Percentiles rank a stretch among this genome's conserved stretches.
Conservation (phyloP, 2,888 invertebrate genomes). For the Folsomia manolachei region DNA sequence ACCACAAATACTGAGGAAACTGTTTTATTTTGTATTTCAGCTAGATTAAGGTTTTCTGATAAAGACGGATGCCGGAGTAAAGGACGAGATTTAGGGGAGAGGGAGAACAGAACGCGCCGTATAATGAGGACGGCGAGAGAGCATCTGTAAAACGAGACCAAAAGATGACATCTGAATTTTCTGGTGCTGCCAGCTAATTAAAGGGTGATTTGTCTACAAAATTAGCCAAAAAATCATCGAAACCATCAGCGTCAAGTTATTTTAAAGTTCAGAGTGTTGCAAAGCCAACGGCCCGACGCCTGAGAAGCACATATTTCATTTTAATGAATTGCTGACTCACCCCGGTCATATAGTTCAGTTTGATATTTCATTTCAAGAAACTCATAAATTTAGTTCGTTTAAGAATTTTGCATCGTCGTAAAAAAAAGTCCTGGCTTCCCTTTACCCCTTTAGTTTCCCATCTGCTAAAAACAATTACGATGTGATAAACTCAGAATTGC, state of each 20-base stretch:
- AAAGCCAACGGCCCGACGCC: neutral
- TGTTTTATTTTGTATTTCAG: too few species aligned
- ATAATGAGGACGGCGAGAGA: neutral
- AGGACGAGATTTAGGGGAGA: too few species aligned
- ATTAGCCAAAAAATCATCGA: slow-evolving; percentile 40
- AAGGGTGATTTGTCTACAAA: slow-evolving; percentile 47
- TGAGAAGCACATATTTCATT: slow-evolving; percentile 17
- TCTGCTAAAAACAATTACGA: neutral
- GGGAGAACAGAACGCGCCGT: neutral
- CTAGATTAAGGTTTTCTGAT: neutral
- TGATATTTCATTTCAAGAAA: too few species aligned
- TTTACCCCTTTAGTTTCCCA: neutral
- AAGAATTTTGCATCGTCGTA: too few species aligned
- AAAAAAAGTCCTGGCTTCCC: too few species aligned
- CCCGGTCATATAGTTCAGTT: too few species aligned
- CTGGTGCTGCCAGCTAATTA: slow-evolving; percentile 37
- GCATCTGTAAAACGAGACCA: slow-evolving; percentile 30
- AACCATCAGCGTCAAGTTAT: slow-evolving; percentile 25
- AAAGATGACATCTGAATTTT: slow-evolving; percentile 26
- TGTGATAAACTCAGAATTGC: neutral
- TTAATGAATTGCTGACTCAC: slow-evolving; percentile 20
- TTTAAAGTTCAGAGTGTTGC: slow-evolving; percentile 13
- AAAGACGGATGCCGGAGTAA: neutral
- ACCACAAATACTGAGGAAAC: too few species aligned
- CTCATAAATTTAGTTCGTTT: too few species aligned